phyloP scores from a whole-genome alignment of 1,140 invertebrate genomes.

The Sarcophaga peregrina region DNA sequence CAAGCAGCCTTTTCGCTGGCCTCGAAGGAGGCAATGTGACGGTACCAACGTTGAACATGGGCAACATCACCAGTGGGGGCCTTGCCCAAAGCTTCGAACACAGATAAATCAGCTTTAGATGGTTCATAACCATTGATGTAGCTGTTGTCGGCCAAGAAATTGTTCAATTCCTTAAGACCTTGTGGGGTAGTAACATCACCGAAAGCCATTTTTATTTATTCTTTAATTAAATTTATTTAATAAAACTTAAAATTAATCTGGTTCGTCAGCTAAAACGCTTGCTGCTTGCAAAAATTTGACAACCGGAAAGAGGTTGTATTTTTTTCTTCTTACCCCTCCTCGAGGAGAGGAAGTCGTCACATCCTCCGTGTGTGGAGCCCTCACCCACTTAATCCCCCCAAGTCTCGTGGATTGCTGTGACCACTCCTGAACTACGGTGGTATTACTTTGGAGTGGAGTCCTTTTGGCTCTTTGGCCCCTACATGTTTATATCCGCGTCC shows the following conservation, averaged over 20 bases:
- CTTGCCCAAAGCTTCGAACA: slow-evolving; percentile 82
- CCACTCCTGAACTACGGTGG: too few relatives aligned
- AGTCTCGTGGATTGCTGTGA: too few relatives aligned
- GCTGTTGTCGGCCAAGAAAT: slow-evolving; percentile 83
- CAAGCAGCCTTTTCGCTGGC: slow-evolving; percentile 71
- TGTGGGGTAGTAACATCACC: slow-evolving; percentile 85
- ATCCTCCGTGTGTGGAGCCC: too few relatives aligned
- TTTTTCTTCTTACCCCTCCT: too few relatives aligned
- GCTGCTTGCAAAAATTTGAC: slow-evolving; percentile 44
- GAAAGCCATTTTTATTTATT: slow-evolving; percentile 77
- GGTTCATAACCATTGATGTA: slow-evolving; percentile 89
- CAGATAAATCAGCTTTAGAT: slow-evolving; percentile 86
- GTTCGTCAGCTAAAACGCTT: slow-evolving; percentile 23
- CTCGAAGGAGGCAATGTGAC: slow-evolving; percentile 88
- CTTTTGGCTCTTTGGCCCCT: too few relatives aligned
- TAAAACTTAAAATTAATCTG: slow-evolving; percentile 35
- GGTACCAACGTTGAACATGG: slow-evolving; percentile 93
- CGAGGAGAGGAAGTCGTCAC: too few relatives aligned
- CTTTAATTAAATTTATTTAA: slow-evolving; percentile 24
- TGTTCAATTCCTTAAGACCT: slow-evolving; percentile 84
- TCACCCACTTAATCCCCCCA: too few relatives aligned
- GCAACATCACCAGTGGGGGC: slow-evolving; percentile 76
- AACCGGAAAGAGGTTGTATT: slow-evolving; percentile 49
- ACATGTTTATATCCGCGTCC: too few relatives aligned
- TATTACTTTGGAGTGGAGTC: too few relatives aligned